Base-by-base conservation (phyloP, 1,140 invertebrate species). In the Solenopsis fugax region DNA sequence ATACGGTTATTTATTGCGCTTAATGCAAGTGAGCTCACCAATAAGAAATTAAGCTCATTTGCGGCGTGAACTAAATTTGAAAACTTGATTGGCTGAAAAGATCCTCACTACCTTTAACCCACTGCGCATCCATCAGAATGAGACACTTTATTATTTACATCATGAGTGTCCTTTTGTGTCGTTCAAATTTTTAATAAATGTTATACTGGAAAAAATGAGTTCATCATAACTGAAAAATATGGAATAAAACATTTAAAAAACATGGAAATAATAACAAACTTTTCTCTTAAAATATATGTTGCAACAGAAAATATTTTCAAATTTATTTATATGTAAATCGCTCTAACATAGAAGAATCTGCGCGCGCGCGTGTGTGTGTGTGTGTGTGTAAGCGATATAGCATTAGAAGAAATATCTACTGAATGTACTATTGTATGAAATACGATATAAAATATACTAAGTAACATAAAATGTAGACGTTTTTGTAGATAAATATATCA, bases 291-390 rank as follows among this genome's bases (percentile, higher is more conserved):
- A 54, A 45, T 58, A 12, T 13, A 12, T 37, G 77, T 60, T 62
- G 13, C 54, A 72, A 85, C 71, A 88, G 52, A 60, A 88, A 16
- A 82, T 54, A 84, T 50, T 62, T 3, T 41, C 45, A 50, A 56
- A 62, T 75, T 69, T 48, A 71, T 60, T 50, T 67, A 41, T 86
- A 71, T 50, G 50, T 77, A 67, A 77, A 29, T 72, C 58, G 54
- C 37, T 77, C 65, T 56, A 82, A 85, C 16, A 71, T 86, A 87
- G 81, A 91, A 90, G 88, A 89, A 87, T 84, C 85, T 45, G n/a
- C 12, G 89, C 80, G 80, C 13, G 56, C 2, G 29, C 2, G 29
- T 29, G 2, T 29, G 2, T 29, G 29, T 29, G 29, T 2, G 29
- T 29, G 29, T 29, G 29, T 29, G 29, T 29, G 29, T 29, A 16